A percentile compares a stretch with the other conserved stretches of the same genome.
Conservation (phyloP, 2,797 vertebrate genomes). For the Xenopus petersii region DNA sequence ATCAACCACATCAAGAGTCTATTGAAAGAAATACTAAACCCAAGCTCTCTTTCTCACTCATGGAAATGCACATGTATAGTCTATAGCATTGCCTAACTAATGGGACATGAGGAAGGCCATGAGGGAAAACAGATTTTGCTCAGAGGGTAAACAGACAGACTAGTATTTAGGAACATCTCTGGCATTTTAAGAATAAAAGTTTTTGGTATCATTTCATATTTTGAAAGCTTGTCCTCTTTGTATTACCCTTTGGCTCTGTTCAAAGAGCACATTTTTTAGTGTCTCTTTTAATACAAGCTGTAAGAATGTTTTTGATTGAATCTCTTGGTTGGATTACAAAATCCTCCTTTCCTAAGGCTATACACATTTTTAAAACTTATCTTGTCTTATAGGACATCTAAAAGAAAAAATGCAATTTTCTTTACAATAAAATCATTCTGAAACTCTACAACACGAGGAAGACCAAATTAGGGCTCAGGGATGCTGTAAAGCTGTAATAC, state of each 20-base stretch:
- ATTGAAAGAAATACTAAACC: not conserved
- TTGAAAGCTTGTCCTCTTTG: not conserved
- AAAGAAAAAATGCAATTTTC: too few species aligned
- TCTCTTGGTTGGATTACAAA: too few species aligned
- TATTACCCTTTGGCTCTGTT: not conserved
- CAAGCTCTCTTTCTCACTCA: not conserved
- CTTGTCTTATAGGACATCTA: too few species aligned
- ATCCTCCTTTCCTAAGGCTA: too few species aligned
- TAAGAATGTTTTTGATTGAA: too few species aligned
- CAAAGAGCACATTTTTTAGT: constrained; percentile 21
- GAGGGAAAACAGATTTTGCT: constrained; percentile 44
- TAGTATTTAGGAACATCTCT: constrained; percentile 28
- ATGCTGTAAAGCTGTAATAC: too few species aligned
- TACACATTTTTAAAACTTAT: too few species aligned
- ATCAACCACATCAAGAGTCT: too few species aligned
- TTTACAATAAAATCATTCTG: too few species aligned
- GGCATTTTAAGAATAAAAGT: not conserved
- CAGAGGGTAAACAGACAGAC: constrained; percentile 24
- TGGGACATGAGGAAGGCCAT: constrained; percentile 6
- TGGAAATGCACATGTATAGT: not conserved
- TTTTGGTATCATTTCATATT: not conserved
- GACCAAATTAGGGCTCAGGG: too few species aligned
- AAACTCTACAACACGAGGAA: too few species aligned
- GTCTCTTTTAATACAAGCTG: not conserved
- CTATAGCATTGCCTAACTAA: constrained; percentile 38